Base-by-base conservation (phyloP, 2,888 invertebrate species). In the Octodonta nipae region DNA sequence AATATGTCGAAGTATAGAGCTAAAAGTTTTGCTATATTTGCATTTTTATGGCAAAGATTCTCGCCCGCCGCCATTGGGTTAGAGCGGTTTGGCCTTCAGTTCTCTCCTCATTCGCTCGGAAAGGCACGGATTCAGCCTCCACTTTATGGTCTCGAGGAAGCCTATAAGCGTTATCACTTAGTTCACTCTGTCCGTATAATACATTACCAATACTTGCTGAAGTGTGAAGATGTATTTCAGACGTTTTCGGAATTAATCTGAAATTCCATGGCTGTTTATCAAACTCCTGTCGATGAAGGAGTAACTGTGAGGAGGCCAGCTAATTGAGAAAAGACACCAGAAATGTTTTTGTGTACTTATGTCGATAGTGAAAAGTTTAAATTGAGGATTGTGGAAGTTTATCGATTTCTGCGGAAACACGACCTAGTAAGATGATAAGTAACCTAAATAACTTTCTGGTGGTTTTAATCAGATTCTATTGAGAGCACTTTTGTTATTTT, bases 191-290 rank as follows among this genome's bases (percentile, higher is more conserved):
- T 43, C 38, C 45, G 40, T 40, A 45, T 52, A 54, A 56, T 58
- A 58, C 53, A 50, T 58, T 56, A 57, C 53, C 57, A 52, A 57
- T 57, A 57, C 53, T 52, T 56, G 56, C 47, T 51, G 57, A 57
- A 56, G 55, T 55, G 57, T 52, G 51, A 57, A 56, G 55, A 58
- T 56, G 56, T 55, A 56, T 56, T 56, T 54, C 53, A 42, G 53
- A 51, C 51, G 52, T 47, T 52, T 49, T 41, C 43, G 36, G 49
- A 49, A 51, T 51, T 51, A 48, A 49, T 50, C 44, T 45, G 28
- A 36, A 39, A 38, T 40, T 42, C 41, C 36, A 38, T 30, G 30
- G 47, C 43, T 38, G 44, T 47, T 48, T 47, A 46, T 47, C 49
- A 43, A 34, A 22, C 22, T n/a, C 22, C 22, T 22, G 22, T 22